Conservation (phyloP, 1,140 invertebrate genomes). For the Oedothorax gibbosus region DNA sequence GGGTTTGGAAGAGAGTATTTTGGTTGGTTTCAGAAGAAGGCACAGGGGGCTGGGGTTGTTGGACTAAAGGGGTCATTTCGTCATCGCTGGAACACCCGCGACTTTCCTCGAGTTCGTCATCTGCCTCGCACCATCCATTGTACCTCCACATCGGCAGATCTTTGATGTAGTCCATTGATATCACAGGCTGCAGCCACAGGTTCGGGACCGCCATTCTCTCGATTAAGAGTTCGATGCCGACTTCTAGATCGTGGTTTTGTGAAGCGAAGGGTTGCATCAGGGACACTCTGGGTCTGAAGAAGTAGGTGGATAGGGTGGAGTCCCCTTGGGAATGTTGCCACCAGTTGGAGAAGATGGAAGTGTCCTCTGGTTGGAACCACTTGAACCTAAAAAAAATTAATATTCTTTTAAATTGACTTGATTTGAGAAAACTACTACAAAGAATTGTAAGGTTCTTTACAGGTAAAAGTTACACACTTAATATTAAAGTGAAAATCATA, state of each 20-base stretch:
- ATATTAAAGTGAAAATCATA: no score
- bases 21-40: not conserved
- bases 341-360: constrained; percentile 47
- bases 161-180: constrained; percentile 71
- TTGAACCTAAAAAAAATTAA: not conserved
- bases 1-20: not conserved
- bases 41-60: not conserved
- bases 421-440: no score
- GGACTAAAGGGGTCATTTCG: constrained; percentile 35
- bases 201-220: constrained; percentile 70
- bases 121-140: constrained; percentile 64
- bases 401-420: not conserved
- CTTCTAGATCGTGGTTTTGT: constrained; percentile 67
- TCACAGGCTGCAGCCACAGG: constrained; percentile 70
- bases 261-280: constrained; percentile 63
- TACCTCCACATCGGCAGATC: constrained; percentile 72
- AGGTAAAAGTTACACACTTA: no score
- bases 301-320: constrained; percentile 65
- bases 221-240: constrained; percentile 69
- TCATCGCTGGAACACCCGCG: constrained; percentile 62
- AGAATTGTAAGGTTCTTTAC: no score
- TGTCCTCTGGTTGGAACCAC: constrained; percentile 18
- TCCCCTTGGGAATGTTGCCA: constrained; percentile 66
- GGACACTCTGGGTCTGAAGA: constrained; percentile 67
- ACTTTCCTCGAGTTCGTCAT: constrained; percentile 61